Evolutionary conservation across 2,797 vertebrate species (phyloP).

Genomic region (Anabacerthia variegaticeps): DNA sequence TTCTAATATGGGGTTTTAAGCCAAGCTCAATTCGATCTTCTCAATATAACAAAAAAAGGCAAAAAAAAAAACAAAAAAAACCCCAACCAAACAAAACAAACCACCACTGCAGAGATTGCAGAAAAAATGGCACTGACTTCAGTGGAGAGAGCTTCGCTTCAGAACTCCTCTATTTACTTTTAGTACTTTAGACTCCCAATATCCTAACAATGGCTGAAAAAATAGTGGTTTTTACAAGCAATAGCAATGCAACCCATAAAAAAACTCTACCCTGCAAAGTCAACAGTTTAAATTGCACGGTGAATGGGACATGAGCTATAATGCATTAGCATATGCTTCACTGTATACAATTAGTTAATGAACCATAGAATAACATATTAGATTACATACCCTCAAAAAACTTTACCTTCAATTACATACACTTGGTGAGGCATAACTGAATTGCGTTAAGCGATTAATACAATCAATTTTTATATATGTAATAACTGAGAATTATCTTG

Average conservation of each 20-base stretch:
- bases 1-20: neutral
- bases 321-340: neutral
- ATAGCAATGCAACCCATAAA: neutral
- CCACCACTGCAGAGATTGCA: neutral
- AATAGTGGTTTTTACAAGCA: neutral
- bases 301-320: neutral
- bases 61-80: neutral
- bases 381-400: neutral
- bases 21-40: neutral
- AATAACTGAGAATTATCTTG: neutral
- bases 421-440: neutral
- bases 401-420: neutral
- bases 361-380: neutral
- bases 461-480: neutral
- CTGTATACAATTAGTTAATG: neutral
- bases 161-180: neutral
- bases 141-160: neutral
- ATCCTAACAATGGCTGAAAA: neutral
- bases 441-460: neutral
- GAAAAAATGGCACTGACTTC: neutral
- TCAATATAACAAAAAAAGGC: neutral
- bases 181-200: neutral
- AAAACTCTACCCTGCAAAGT: neutral
- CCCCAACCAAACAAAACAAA: too few species aligned
- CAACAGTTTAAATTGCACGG: conserved; percentile 16